These are phyloP conservation scores for Agrotis ipsilon DNA, from an alignment of 2,888 invertebrate genomes.

Conservation along the genomic window DNA sequence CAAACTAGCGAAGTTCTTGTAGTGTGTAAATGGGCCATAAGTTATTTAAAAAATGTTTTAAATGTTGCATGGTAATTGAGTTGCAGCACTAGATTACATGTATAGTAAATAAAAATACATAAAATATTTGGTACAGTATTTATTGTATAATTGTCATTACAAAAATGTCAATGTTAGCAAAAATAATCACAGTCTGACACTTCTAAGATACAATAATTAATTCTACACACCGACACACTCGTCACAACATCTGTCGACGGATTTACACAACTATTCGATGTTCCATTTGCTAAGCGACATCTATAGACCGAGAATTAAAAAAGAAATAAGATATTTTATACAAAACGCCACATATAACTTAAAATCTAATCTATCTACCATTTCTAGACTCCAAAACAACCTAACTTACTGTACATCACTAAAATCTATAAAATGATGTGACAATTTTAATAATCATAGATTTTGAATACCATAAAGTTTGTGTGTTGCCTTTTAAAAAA, in stretches of 20 bases:
- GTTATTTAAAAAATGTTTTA: no score
- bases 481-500: constrained; percentile 60
- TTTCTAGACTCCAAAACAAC: constrained; percentile 66
- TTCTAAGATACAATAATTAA: constrained; percentile 75
- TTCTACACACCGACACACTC: constrained; percentile 63
- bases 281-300: constrained; percentile 60
- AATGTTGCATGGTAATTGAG: no score
- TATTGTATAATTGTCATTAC: constrained; percentile 90
- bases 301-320: constrained; percentile 53
- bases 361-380: constrained; percentile 67
- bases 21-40: no score
- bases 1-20: no score
- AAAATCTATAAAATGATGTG: constrained; percentile 66
- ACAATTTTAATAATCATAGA: constrained; percentile 68
- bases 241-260: constrained; percentile 48
- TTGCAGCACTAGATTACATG: no score
- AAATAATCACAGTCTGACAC: constrained; percentile 91
- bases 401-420: constrained; percentile 73
- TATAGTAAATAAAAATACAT: constrained; percentile 65
- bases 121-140: constrained; percentile 87
- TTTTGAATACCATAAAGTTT: constrained; percentile 65
- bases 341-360: constrained; percentile 67
- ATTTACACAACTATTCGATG: constrained; percentile 49
- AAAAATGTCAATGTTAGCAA: constrained; percentile 91
- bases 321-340: constrained; percentile 60